Conservation (phyloP, 92 coral and sea anemone genomes). For the Pocillopora meandrina region DNA sequence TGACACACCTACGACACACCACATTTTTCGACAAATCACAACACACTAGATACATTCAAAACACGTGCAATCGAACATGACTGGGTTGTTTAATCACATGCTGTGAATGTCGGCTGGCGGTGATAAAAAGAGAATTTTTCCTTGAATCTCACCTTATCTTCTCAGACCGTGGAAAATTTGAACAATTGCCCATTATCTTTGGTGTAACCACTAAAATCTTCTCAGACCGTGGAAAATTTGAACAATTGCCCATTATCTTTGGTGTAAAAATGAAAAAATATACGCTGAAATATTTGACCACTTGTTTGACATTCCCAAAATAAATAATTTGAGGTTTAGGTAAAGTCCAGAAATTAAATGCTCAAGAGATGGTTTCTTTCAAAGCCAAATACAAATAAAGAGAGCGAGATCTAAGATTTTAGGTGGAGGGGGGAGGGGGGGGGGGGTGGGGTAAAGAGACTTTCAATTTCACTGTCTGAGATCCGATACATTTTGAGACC, state of each 20-base stretch:
- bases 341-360: too few species aligned
- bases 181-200: background rate
- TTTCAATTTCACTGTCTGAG: too few species aligned
- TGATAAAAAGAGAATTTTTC: background rate
- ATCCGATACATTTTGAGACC: too few species aligned
- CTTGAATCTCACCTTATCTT: background rate
- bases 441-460: too few species aligned
- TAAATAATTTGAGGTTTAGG: too few species aligned
- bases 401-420: too few species aligned
- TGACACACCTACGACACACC: slow-evolving; percentile 67
- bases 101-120: slow-evolving; percentile 11
- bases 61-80: slow-evolving; percentile 18
- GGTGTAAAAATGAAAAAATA: background rate
- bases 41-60: background rate
- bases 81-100: slow-evolving; percentile 24
- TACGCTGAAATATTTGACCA: background rate
- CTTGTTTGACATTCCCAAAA: too few species aligned
- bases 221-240: background rate
- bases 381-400: too few species aligned
- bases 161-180: background rate
- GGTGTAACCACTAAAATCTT: background rate
- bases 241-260: background rate
- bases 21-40: slow-evolving; percentile 40
- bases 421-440: too few species aligned
- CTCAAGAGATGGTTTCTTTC: too few species aligned